Evolutionary conservation across 2,888 invertebrate genomes (phyloP), one percentile per base, ranked within the genome.

Genomic region (Sialis lutaria): DNA sequence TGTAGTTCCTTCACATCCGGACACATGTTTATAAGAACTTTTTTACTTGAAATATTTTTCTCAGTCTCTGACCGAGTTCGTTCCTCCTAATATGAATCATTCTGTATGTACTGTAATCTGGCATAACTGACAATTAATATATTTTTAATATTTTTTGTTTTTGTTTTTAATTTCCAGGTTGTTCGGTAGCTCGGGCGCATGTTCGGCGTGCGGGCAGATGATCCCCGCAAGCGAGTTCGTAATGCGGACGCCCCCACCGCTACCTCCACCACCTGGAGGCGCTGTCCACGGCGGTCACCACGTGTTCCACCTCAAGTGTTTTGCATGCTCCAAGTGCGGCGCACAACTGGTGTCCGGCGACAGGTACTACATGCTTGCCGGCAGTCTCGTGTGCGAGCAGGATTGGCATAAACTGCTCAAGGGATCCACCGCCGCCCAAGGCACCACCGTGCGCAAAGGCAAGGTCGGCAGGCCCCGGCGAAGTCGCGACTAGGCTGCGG

Each of bases 271-370:
- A 22, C 22, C 22, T 22, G 22, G 22, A 22, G 22, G 22, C 22
- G 22, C 22, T 22, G 22, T 22, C 2, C 22, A 22, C 4, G 22
- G 22, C 22, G 69, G 78, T 60, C 70, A 75, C 54, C 79, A 79
- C 68, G 88, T 90, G 60, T 92, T 89, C 77, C 93, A 93, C 75
- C 77, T 91, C 70, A 90, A 90, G 73, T 93, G 92, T 72, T 93
- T 93, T 74, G 80, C 84, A 57, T 93, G 93, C 75, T 88, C 86
- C 69, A 90, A 91, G 68, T 93, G 93, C 68, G 82, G 86, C 59
- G 77, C 81, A 60, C 85, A 82, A 67, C 81, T 93, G 60, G 79
- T 84, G 67, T 82, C 88, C 59, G 93, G 93, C 59, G 92, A 93
- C 77, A 80, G 88, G 78, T 82, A 63, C 67, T 87, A 89, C 69